phyloP scores from a whole-genome alignment of 1,140 invertebrate genomes.

The Nasonia vitripennis region DNA sequence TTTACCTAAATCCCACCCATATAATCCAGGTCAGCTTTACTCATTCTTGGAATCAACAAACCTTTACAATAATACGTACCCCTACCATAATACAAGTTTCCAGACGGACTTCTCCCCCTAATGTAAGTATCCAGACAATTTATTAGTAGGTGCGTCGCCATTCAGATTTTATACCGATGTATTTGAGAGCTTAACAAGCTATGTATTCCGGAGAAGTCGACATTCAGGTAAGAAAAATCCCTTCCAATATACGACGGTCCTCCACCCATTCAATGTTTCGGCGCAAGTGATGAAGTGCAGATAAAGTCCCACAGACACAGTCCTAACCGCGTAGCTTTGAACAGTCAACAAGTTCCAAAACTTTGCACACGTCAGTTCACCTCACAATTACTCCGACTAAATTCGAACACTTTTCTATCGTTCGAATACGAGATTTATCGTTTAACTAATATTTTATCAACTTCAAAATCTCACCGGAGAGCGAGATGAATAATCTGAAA shows the following conservation, averaged over 20 bases:
- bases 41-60: not conserved
- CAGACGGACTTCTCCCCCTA: too few relatives aligned
- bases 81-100: not conserved
- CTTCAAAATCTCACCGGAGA: not conserved
- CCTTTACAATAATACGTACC: not conserved
- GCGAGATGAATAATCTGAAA: not conserved
- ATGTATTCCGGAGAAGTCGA: not conserved
- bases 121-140: not conserved
- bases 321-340: not conserved
- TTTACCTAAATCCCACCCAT: not conserved
- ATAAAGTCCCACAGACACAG: not conserved
- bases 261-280: not conserved
- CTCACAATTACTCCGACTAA: too few relatives aligned
- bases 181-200: not conserved
- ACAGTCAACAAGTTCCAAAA: not conserved
- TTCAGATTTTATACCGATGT: not conserved
- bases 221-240: not conserved
- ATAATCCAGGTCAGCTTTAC: not conserved
- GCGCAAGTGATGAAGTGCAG: not conserved
- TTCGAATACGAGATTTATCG: too few relatives aligned
- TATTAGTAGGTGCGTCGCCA: not conserved
- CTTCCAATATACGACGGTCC: too few relatives aligned
- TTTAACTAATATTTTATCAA: not conserved
- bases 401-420: too few relatives aligned
- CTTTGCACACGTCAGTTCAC: too few relatives aligned